Percentiles rank a stretch among this genome's conserved stretches.
phyloP scores from a whole-genome alignment of 2,888 invertebrate genomes.

The Sturmia bella region DNA sequence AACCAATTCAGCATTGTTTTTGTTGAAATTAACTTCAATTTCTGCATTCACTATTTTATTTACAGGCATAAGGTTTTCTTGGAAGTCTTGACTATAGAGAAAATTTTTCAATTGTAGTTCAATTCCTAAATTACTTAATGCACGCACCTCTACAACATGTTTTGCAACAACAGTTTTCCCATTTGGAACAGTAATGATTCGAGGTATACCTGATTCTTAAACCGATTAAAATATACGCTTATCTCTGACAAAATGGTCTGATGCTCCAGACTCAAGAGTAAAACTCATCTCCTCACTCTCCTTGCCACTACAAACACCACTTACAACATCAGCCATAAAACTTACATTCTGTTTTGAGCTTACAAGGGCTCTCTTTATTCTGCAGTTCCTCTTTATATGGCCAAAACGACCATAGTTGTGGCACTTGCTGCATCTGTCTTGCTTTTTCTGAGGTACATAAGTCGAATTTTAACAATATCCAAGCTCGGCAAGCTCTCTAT shows the following conservation, averaged over 20 bases:
- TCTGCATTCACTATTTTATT: constrained; percentile 18
- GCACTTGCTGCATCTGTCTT: not conserved
- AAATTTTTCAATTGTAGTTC: not conserved
- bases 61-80: constrained; percentile 9
- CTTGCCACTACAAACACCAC: not conserved
- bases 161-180: constrained; percentile 14
- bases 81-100: constrained; percentile 1
- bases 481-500: no score
- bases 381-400: not conserved
- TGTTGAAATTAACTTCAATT: constrained; percentile 1
- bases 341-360: not conserved
- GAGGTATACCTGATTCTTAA: not conserved
- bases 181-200: not conserved
- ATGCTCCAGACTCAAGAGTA: constrained; percentile 1
- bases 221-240: constrained; percentile 2
- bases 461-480: not conserved
- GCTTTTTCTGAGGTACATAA: no score
- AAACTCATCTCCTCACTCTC: not conserved
- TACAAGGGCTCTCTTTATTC: not conserved
- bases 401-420: not conserved
- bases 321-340: not conserved
- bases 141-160: constrained; percentile 2
- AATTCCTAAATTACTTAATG: not conserved
- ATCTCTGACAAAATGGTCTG: constrained; percentile 1
- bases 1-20: not conserved